Evolutionary conservation across 2,113 vertebrate species (phyloP).

Genomic region (Pollachius pollachius): DNA sequence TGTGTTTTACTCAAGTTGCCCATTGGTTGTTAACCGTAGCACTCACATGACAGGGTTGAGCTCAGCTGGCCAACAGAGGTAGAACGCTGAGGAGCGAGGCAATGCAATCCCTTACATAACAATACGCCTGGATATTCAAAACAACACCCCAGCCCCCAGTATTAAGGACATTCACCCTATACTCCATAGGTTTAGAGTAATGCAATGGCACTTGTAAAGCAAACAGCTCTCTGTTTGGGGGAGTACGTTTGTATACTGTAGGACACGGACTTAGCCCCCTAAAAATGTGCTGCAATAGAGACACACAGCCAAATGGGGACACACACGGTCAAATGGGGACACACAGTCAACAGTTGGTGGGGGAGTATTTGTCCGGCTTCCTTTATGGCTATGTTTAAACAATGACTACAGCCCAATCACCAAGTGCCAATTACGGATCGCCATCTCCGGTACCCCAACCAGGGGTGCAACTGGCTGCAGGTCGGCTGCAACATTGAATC

Average conservation of each 20-base stretch:
- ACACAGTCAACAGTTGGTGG: not conserved
- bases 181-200: not conserved
- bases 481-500: not conserved
- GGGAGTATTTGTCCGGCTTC: not conserved
- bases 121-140: slow-evolving; percentile 27
- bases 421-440: not conserved
- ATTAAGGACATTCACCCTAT: slow-evolving; percentile 3
- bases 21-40: slow-evolving; percentile 33
- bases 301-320: not conserved
- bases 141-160: slow-evolving; percentile 23
- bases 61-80: slow-evolving; percentile 53
- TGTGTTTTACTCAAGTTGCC: slow-evolving; percentile 9
- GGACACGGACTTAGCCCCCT: not conserved
- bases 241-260: not conserved
- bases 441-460: not conserved
- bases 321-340: not conserved
- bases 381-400: not conserved
- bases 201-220: not conserved
- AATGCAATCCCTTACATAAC: slow-evolving; percentile 51
- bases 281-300: not conserved
- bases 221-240: not conserved
- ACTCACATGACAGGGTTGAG: slow-evolving; percentile 54
- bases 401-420: not conserved
- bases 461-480: not conserved
- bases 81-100: slow-evolving; percentile 26